phyloP scores from a whole-genome alignment of 2,888 invertebrate species.

The Tiphia femorata region DNA sequence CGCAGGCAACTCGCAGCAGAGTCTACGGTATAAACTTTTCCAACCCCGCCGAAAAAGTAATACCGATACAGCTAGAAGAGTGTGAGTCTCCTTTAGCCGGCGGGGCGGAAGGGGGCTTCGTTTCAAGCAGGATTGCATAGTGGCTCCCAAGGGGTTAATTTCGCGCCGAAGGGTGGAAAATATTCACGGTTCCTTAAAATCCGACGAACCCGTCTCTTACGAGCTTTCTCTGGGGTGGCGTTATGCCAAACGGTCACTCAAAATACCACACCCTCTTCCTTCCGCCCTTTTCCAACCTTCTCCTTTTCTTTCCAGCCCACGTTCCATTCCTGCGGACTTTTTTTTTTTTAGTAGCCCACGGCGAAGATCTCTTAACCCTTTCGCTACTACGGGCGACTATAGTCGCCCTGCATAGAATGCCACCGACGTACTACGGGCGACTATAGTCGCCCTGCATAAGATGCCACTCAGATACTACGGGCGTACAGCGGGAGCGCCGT shows the following conservation, averaged over 20 bases:
- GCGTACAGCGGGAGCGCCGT: no score
- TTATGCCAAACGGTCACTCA: slow-evolving; percentile 65
- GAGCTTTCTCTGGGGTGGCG: slow-evolving; percentile 58
- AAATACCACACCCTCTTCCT: slow-evolving; percentile 51
- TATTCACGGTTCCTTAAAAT: slow-evolving; percentile 68
- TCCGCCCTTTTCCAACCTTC: slow-evolving; percentile 17
- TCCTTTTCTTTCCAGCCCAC: no score
- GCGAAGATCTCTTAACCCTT: no score
- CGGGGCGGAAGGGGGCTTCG: slow-evolving; percentile 11
- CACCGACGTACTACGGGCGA: no score
- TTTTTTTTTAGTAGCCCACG: no score
- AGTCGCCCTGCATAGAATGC: no score
- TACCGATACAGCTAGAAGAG: slow-evolving; percentile 37
- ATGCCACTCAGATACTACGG: no score
- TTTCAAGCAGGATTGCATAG: slow-evolving; percentile 49
- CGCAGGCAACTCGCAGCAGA: slow-evolving; percentile 32
- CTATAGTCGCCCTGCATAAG: no score
- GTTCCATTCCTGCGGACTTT: no score
- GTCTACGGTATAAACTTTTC: slow-evolving; percentile 48
- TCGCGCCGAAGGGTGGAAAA: slow-evolving; percentile 57
- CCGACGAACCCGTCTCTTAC: slow-evolving; percentile 56
- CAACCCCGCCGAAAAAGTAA: slow-evolving; percentile 47
- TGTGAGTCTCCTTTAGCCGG: slow-evolving; percentile 22
- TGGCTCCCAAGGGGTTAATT: slow-evolving; percentile 64
- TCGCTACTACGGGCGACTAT: no score